A percentile compares a stretch with the other conserved stretches of the same genome.
Conservation (phyloP, 2,797 vertebrate species). For the Sparidentex hasta region DNA sequence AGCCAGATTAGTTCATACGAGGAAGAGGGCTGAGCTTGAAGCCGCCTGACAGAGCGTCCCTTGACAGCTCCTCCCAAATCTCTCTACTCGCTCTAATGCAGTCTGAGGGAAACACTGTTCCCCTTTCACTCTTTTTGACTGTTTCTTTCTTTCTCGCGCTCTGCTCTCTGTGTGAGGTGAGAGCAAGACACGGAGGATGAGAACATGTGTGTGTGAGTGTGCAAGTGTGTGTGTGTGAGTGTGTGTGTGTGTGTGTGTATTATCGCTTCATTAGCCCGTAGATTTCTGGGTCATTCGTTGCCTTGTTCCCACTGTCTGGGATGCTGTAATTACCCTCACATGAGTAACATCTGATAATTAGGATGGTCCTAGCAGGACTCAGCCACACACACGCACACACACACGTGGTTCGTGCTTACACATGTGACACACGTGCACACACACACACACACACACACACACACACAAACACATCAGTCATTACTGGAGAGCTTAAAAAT, state of each 20-base stretch:
- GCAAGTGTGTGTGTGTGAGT: slow-evolving; percentile 24
- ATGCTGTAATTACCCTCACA: slow-evolving; percentile 77
- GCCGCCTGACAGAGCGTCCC: slow-evolving; percentile 67
- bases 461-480: slow-evolving; percentile 64
- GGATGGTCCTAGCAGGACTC: slow-evolving; percentile 55
- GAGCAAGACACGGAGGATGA: slow-evolving; percentile 22
- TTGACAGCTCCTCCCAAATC: slow-evolving; percentile 73
- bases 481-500: slow-evolving; percentile 69
- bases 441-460: neutral
- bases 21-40: slow-evolving; percentile 60
- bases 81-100: slow-evolving; percentile 66
- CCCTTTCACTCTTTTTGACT: slow-evolving; percentile 48
- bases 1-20: slow-evolving; percentile 72
- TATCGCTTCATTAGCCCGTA: slow-evolving; percentile 66
- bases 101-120: slow-evolving; percentile 71
- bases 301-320: slow-evolving; percentile 68
- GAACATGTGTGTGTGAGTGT: slow-evolving; percentile 15
- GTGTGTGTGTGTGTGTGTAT: slow-evolving; percentile 25
- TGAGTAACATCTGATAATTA: slow-evolving; percentile 77
- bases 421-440: slow-evolving; percentile 42
- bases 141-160: slow-evolving; percentile 24
- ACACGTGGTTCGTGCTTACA: slow-evolving; percentile 15
- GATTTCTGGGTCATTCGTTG: slow-evolving; percentile 75
- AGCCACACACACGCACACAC: slow-evolving; percentile 18
- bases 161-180: slow-evolving; percentile 56